A percentile compares a stretch with the other conserved stretches of the same genome.
Conservation (phyloP, 2,888 invertebrate species). For the Beris chalybata region DNA sequence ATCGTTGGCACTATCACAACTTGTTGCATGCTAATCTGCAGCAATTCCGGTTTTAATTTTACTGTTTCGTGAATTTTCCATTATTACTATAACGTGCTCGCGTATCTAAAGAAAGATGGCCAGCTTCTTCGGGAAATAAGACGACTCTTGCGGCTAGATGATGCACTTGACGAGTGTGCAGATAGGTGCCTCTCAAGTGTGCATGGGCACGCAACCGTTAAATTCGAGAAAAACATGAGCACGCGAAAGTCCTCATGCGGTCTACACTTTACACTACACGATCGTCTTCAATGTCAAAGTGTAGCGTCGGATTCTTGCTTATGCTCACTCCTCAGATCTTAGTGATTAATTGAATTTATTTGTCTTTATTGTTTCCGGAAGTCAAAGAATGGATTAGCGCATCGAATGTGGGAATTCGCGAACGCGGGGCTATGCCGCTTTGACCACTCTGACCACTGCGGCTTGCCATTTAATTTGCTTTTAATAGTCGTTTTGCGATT, state of each 20-base stretch:
- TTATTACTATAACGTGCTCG: too few species aligned
- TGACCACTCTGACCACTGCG: too few species aligned
- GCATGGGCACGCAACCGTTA: slow-evolving; percentile 20
- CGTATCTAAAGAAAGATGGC: too few species aligned
- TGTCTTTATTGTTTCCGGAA: slow-evolving; percentile 2
- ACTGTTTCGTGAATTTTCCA: too few species aligned
- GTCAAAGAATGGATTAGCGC: slow-evolving; percentile 1
- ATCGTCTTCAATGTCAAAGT: slow-evolving; percentile 14
- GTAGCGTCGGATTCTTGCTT: background rate
- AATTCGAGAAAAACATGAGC: background rate
- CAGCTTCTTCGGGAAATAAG: too few species aligned
- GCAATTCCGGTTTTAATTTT: slow-evolving; percentile 2
- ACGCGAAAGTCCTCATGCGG: slow-evolving; percentile 4
- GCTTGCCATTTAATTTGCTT: too few species aligned
- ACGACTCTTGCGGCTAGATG: too few species aligned
- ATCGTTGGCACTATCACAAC: slow-evolving; percentile 13
- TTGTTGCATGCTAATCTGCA: slow-evolving; percentile 17
- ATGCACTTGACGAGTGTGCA: background rate
- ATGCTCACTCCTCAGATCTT: background rate
- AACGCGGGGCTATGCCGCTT: too few species aligned
- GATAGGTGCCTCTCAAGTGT: background rate
- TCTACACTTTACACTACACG: background rate
- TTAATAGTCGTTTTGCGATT: too few species aligned
- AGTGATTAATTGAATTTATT: slow-evolving; percentile 16
- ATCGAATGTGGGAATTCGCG: too few species aligned